phyloP scores from a whole-genome alignment of 2,797 vertebrate species.

The Channallabes apus region DNA sequence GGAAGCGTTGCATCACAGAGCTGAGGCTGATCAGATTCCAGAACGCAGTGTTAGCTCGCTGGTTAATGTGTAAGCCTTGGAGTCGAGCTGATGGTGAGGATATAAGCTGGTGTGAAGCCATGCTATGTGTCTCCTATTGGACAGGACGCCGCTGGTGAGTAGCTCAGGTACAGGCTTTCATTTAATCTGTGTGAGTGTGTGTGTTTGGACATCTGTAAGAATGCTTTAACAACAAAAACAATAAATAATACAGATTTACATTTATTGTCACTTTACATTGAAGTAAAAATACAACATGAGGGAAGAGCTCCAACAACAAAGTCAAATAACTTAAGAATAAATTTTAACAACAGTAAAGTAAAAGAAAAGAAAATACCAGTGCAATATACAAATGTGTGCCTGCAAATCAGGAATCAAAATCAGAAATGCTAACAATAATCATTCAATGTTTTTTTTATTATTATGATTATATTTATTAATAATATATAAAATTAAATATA shows the following conservation, averaged over 20 bases:
- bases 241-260: not conserved
- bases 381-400: not conserved
- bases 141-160: conserved; percentile 1
- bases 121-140: not conserved
- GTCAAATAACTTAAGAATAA: not conserved
- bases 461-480: too few relatives aligned
- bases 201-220: not conserved
- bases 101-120: not conserved
- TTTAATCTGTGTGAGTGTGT: not conserved
- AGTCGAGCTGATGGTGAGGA: not conserved
- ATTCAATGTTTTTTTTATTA: not conserved
- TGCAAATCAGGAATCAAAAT: too few relatives aligned
- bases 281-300: not conserved
- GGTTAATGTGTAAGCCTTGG: not conserved
- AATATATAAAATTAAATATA: not conserved
- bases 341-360: not conserved
- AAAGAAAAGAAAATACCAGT: not conserved
- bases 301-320: not conserved
- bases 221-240: not conserved
- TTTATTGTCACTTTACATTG: not conserved
- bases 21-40: not conserved
- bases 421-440: not conserved
- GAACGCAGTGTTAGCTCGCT: not conserved
- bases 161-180: not conserved
- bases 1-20: not conserved